These are phyloP conservation scores for Thamnophis elegans DNA, from an alignment of 2,797 vertebrate genomes.

Conservation along the genomic window DNA sequence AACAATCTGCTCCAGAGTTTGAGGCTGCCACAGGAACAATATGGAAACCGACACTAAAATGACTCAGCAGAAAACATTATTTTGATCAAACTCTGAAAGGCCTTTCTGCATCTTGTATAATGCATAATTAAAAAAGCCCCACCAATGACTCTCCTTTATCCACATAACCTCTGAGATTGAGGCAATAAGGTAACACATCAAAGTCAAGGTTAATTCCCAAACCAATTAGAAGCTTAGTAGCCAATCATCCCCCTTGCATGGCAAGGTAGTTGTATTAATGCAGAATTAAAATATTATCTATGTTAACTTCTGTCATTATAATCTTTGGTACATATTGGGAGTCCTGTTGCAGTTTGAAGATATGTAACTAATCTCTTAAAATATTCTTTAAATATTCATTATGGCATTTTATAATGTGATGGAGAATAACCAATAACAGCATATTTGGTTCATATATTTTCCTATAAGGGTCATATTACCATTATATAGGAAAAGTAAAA, in stretches of 20 bases:
- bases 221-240: background rate
- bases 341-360: background rate
- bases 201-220: background rate
- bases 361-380: background rate
- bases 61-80: fast-evolving
- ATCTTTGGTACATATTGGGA: background rate
- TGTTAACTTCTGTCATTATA: background rate
- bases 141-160: background rate
- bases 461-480: background rate
- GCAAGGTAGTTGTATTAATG: background rate
- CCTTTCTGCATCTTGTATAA: background rate
- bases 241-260: background rate
- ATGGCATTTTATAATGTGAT: background rate
- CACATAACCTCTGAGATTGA: background rate
- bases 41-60: background rate
- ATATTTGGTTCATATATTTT: background rate
- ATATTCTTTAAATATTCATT: background rate
- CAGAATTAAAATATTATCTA: background rate
- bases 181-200: background rate
- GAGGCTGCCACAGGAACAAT: background rate
- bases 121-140: background rate
- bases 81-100: constrained; percentile 13
- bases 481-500: background rate
- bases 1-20: background rate
- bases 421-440: background rate